Conservation (phyloP, 2,888 invertebrate genomes). For the Dynastes hyllus region DNA sequence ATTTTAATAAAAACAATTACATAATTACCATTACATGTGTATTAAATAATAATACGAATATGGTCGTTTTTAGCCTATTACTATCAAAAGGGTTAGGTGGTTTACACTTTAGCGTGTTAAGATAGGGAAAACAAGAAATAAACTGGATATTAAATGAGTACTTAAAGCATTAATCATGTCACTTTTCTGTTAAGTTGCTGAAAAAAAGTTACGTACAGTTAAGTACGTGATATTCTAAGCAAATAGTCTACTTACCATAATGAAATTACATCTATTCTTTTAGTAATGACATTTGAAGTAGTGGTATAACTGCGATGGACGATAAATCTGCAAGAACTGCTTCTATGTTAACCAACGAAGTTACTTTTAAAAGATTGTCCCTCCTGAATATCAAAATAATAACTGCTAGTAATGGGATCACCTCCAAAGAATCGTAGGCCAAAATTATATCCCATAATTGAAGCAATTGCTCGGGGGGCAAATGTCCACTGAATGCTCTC, state of each 20-base stretch:
- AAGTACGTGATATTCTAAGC: too few relatives aligned
- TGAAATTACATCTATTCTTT: slow-evolving; percentile 71
- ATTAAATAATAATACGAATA: too few relatives aligned
- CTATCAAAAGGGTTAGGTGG: too few relatives aligned
- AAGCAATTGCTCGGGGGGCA: slow-evolving; percentile 93
- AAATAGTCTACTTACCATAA: not conserved
- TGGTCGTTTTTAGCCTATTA: too few relatives aligned
- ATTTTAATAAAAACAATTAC: too few relatives aligned
- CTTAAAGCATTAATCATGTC: too few relatives aligned
- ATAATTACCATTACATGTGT: too few relatives aligned
- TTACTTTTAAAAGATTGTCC: slow-evolving; percentile 85
- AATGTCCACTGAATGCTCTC: slow-evolving; percentile 95
- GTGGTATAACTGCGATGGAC: slow-evolving; percentile 88
- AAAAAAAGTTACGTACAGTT: too few relatives aligned
- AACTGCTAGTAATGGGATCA: slow-evolving; percentile 89
- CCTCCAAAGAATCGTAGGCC: slow-evolving; percentile 93
- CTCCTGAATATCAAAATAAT: slow-evolving; percentile 90
- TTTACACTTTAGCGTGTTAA: too few relatives aligned
- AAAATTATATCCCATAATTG: slow-evolving; percentile 94
- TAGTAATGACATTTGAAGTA: slow-evolving; percentile 86
- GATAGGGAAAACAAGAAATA: too few relatives aligned
- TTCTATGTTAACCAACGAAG: slow-evolving; percentile 86
- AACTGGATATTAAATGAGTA: too few relatives aligned
- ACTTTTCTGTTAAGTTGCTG: too few relatives aligned
- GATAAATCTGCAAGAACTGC: slow-evolving; percentile 91